phyloP scores from a whole-genome alignment of 2,113 vertebrate genomes.

The Oxyruncus cristatus region DNA sequence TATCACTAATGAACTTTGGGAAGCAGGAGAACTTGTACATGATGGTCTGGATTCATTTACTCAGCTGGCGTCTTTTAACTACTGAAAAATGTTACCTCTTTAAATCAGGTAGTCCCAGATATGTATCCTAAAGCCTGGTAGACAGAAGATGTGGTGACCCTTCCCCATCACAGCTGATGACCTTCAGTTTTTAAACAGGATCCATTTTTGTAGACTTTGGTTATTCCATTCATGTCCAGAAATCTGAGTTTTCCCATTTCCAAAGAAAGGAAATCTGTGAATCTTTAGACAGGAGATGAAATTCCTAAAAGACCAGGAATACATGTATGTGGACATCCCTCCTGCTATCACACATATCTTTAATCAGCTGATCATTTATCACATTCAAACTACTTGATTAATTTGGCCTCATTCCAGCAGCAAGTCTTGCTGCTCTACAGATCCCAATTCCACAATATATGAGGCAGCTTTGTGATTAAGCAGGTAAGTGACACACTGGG shows the following conservation, averaged over 20 bases:
- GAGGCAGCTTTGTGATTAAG: background rate
- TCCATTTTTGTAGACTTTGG: background rate
- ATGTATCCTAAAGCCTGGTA: background rate
- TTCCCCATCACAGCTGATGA: background rate
- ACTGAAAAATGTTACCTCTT: conserved; percentile 24
- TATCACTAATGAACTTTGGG: conserved; percentile 46
- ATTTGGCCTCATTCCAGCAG: background rate
- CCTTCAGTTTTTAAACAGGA: background rate
- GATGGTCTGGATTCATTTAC: background rate
- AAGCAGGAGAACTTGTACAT: background rate
- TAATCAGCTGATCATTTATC: background rate
- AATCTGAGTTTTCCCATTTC: background rate
- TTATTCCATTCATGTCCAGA: background rate
- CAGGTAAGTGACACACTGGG: background rate
- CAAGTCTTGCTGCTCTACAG: background rate
- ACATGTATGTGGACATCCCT: too few relatives aligned
- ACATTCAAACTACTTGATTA: background rate
- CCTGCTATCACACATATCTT: background rate
- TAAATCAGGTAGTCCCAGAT: background rate
- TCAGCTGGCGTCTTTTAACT: background rate
- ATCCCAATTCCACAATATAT: rapidly evolving
- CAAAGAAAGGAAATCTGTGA: background rate
- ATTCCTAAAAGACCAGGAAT: background rate
- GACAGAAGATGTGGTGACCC: background rate
- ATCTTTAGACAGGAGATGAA: background rate